Percentiles rank a stretch among this genome's conserved stretches.
Conservation (phyloP, 2,113 vertebrate species). For the Cynopterus brachyotis region DNA sequence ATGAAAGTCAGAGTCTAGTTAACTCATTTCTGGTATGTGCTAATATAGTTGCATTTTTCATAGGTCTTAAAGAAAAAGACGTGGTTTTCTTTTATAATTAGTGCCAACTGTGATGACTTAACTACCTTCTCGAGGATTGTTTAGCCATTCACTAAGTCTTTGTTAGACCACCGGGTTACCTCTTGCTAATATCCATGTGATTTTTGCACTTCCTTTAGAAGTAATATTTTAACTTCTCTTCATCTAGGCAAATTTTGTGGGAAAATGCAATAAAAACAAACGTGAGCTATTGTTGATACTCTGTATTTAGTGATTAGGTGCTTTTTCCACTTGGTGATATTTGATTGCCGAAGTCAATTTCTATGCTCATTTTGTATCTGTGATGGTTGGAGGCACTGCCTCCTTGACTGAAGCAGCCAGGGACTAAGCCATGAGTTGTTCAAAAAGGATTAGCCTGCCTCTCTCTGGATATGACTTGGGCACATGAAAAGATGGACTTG, state of each 20-base stretch:
- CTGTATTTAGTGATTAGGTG: not conserved
- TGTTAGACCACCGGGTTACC: not conserved
- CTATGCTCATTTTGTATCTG: not conserved
- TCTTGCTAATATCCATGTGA: slow-evolving; percentile 2
- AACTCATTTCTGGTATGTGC: slow-evolving; percentile 30
- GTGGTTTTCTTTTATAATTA: slow-evolving; percentile 49
- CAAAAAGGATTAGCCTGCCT: not conserved
- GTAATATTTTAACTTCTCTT: not conserved
- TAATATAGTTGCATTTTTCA: slow-evolving; percentile 51
- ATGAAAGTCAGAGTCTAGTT: slow-evolving; percentile 30
- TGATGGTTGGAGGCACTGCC: not conserved
- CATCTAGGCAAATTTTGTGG: not conserved
- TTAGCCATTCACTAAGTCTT: not conserved
- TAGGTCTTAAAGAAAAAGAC: slow-evolving; percentile 43
- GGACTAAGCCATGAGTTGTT: not conserved
- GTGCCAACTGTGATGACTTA: slow-evolving; percentile 49
- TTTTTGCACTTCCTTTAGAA: not conserved
- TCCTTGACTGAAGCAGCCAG: not conserved
- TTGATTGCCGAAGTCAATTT: not conserved
- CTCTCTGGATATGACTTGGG: not conserved
- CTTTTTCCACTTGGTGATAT: not conserved
- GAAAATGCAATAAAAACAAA: not conserved
- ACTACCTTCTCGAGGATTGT: not conserved
- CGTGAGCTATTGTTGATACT: not conserved
- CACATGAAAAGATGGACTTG: not conserved